Base-by-base conservation (phyloP, 2,888 invertebrate species). In the Thera britannica region DNA sequence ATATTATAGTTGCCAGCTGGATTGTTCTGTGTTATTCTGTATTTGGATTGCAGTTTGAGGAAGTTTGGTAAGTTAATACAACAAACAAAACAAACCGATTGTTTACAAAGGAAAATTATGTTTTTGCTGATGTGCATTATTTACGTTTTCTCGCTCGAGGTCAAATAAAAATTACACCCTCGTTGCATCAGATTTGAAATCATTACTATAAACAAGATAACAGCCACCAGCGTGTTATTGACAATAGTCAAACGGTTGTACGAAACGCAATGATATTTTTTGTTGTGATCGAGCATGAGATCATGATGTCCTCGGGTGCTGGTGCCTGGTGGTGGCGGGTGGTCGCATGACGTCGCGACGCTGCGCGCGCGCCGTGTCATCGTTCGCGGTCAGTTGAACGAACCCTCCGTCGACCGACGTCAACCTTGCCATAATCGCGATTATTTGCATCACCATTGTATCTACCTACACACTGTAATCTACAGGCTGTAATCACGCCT, bases 311-410 rank as follows among this genome's bases (percentile, higher is more conserved):
- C 67, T 68, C 70, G 59, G 75, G 64, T 54, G 72, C 73, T 70
- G 73, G 68, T 68, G 62, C 54, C 65, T 60, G 75, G 72, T 76
- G 72, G 77, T 73, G 75, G 72, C 75, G 78, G 75, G 75, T 75
- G 79, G 78, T 76, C 79, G 74, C 78, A 83, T 80, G 80, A 77
- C 88, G 90, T 83, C 88, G 88, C 89, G 90, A 86, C 88, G 89
- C 86, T 85, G 86, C 87, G 86, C 84, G 81, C 81, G 86, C 87
- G 86, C 85, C 90, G 93, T 92, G 93, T 93, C 93, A 93, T 93
- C 93, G 93, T 75, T 92, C 93, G 92, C 92, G 89, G 91, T 90
- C 92, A 92, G 93, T 93, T 93, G 90, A 93, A 93, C 93, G 93
- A 93, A 92, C 93, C 93, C 90, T 87, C 89, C 77, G 85, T 77